Evolutionary conservation across 2,888 invertebrate genomes (phyloP), one percentile per base, ranked within the genome.

Genomic region (Dryadula phaetusa): DNA sequence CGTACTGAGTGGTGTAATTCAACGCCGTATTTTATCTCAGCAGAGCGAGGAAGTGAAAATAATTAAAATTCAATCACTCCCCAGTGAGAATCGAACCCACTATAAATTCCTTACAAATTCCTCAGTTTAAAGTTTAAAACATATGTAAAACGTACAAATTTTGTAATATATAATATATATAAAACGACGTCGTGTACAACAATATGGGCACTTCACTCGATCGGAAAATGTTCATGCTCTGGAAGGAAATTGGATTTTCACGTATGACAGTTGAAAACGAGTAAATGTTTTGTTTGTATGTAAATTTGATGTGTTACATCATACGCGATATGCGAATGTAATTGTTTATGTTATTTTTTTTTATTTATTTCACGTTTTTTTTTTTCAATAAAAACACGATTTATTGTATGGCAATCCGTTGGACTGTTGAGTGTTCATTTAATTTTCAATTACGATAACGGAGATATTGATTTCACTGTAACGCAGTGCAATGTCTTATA

Each of bases 181-280:
- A 53, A 44, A 42, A 32, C 63, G 61, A 32, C 47, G 52, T 64
- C 69, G 71, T 61, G 61, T 62, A 71, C 75, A 76, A 79, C 76
- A 81, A 82, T 79, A 82, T 79, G 77, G 78, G 78, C 76, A 77
- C 75, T 73, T 75, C 74, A 74, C 72, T 76, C 75, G 78, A 76
- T 81, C 77, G 79, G 77, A 85, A 83, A 82, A 85, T 81, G 74
- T 78, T 82, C 85, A 83, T 83, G 83, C 82, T 75, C 78, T 72
- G 75, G 72, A 75, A 78, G 83, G 84, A 87, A 87, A 86, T 87
- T 83, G 83, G 82, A 82, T 86, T 85, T 81, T 79, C 77, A 77
- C 77, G 78, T 83, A 76, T 78, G 83, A 81, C 80, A 74, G 72
- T 68, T 74, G 71, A 68, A 69, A 72, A 68, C 65, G 66, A 70